A percentile compares a stretch with the other conserved stretches of the same genome.
Conservation (phyloP, 2,113 vertebrate species). For the Strix uralensis region DNA sequence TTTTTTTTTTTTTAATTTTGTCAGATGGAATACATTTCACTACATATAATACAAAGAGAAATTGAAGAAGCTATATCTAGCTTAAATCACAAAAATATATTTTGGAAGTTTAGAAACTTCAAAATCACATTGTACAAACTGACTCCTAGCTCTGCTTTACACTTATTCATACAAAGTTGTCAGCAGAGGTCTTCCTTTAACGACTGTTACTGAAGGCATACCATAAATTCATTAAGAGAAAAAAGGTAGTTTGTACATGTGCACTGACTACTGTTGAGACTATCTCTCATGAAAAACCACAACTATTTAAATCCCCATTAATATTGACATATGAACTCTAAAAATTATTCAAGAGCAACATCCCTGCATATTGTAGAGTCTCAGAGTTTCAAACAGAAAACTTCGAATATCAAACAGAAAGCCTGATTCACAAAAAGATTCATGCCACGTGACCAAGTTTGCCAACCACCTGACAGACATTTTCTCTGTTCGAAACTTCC, state of each 20-base stretch:
- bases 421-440: not conserved
- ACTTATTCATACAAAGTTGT: not conserved
- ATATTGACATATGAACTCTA: not conserved
- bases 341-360: not conserved
- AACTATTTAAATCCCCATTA: not conserved
- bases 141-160: not conserved
- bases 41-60: not conserved
- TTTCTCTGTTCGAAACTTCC: not conserved
- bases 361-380: not conserved
- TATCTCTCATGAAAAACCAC: not conserved
- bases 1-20: not conserved
- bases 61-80: not conserved
- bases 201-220: not conserved
- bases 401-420: not conserved
- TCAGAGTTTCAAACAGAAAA: not conserved
- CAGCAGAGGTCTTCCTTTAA: not conserved
- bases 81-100: not conserved
- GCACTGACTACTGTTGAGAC: not conserved
- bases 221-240: not conserved
- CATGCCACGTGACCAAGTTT: accelerated
- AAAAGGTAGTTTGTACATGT: not conserved
- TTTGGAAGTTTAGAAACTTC: not conserved
- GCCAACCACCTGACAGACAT: not conserved
- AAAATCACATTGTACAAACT: not conserved
- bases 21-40: not conserved